Base-by-base conservation (phyloP, 2,888 invertebrate genomes). In the Halocaridina rubra region DNA sequence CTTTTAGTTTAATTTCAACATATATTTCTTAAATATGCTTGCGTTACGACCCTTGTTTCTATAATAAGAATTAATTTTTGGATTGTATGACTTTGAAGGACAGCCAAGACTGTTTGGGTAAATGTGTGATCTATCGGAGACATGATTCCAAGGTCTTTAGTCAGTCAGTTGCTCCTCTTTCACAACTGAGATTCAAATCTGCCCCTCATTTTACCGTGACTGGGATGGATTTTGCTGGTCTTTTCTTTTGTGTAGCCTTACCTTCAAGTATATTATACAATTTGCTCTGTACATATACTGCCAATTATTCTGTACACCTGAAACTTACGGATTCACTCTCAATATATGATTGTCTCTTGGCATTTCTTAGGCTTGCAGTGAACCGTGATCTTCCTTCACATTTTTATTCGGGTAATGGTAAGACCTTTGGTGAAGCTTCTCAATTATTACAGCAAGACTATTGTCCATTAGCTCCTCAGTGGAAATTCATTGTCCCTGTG, bases 401-500 rank as follows among this genome's bases (percentile, higher is more conserved):
- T 22, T 88, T 90, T 8, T 89, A 88, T 64, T 89, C 89, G 0
- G 90, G 90, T 85, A 90, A 90, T 81, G 90, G 89, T 0, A 85
- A 89, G 2, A 89, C 89, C 24, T 90, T 90, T 53, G 1, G 16
- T 16, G 53, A 19, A 53, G n/a, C n/a, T n/a, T n/a, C n/a, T n/a
- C 7, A 7, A 7, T 39, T 39, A 13, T 32, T 89, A 4, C 8
- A 53, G 69, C 3, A 80, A 85, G 30, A 88, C 19, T 53, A 53
- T 53, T 86, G 86, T 16, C 78, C 0, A 13, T 30, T 4, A 53
- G 88, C 19, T 19, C 90, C 29, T 16, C 75, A 0, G 90, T 89
- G 89, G 87, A 85, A 16, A 19, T 91, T 91, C 85, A 91, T 90
- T 72, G 90, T 90, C 3, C 91, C 91, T 7, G 89, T 0, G 90